Conservation (phyloP, 1,140 invertebrate species). For the Aphis craccivora region DNA sequence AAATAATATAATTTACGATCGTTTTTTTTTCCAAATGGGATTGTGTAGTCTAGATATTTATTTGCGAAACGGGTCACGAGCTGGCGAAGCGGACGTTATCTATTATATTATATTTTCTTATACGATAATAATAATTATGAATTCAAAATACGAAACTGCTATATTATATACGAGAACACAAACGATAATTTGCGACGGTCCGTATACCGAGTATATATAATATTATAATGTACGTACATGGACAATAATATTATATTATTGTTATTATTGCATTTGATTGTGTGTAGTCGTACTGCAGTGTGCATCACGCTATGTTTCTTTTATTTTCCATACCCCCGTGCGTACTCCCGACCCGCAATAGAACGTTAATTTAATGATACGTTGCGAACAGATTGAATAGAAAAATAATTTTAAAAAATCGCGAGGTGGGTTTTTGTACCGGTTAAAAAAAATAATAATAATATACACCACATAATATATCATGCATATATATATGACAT, state of each 20-base stretch:
- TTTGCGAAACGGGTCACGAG: constrained; percentile 37
- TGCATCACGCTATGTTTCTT: constrained; percentile 6
- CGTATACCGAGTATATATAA: neutral
- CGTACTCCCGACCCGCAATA: neutral
- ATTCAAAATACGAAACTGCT: neutral
- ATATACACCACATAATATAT: neutral
- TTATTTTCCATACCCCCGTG: neutral
- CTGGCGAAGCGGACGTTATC: neutral
- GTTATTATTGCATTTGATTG: neutral
- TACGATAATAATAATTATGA: neutral
- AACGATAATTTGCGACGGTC: constrained; percentile 2
- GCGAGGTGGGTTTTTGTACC: constrained; percentile 14
- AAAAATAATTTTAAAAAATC: constrained; percentile 10
- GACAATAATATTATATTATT: constrained; percentile 22
- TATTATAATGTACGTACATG: neutral
- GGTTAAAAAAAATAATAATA: neutral
- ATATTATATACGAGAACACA: neutral
- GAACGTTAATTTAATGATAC: constrained; percentile 46
- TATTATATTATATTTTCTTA: neutral
- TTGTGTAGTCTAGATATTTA: neutral
- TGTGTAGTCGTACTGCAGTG: neutral
- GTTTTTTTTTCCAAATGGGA: neutral
- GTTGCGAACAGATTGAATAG: constrained; percentile 15
- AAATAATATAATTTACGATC: neutral
- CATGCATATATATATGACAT: neutral